Evolutionary conservation across 2,797 vertebrate species (phyloP), one percentile per base, ranked within the genome.

Genomic region (Oreonectes daqikongensis): DNA sequence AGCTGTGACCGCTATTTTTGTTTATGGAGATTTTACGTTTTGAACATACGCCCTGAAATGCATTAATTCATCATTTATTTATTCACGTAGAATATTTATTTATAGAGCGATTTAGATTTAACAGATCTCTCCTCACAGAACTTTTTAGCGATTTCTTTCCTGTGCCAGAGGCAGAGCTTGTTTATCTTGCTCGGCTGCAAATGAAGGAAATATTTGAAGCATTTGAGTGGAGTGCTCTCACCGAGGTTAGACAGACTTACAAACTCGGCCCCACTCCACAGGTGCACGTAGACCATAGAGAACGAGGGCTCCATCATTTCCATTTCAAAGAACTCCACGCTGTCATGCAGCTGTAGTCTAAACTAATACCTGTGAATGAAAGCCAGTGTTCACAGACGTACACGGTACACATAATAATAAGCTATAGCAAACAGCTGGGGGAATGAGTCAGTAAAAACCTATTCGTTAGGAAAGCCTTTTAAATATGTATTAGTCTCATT

Each of bases 251-350:
- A 42, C 55, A 15, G 53, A 32, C 74, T 55, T 77, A 69, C 66
- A 53, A 84, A 82, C 81, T 71, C 77, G 17, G 59, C 69, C 78
- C 80, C 80, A 85, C 77, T 81, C 79, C 77, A 77, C 85, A 84
- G 85, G 87, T 82, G 78, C 84, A 46, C 48, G 57, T 60, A 86
- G 32, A 79, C 80, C 75, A 65, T 77, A 74, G 69, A 63, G 67
- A 67, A 28, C 26, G 26, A 82, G 71, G 18, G 48, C 72, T 73
- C 55, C 42, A 7, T 77, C 61, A 88, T 91, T 92, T 91, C 82
- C 86, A 92, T 90, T 88, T 92, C 82, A 87, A 87, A 89, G 82
- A 83, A 73, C 79, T 71, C 69, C 72, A 57, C 77, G n/a, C 77
- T 65, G 77, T 60, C 75, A 68, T 83, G 68, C 68, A 75, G 57